Evolutionary conservation across 2,797 vertebrate genomes (phyloP).

Genomic region (Gorsachius magnificus): DNA sequence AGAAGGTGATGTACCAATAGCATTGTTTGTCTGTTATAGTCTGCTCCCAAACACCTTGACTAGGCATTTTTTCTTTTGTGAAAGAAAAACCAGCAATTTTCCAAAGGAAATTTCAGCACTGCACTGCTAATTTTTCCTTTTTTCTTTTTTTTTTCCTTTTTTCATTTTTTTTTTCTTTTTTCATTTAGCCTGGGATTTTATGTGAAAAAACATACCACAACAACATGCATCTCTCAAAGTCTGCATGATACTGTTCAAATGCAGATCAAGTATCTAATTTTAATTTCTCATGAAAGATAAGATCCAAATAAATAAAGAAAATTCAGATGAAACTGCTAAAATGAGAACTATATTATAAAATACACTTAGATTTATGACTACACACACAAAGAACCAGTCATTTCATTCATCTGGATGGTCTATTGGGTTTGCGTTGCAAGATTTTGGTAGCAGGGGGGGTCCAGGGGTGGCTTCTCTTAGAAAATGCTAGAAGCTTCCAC

Average conservation of each 20-base stretch:
- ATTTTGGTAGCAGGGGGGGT: background rate
- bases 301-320: background rate
- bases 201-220: background rate
- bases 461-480: too few relatives aligned
- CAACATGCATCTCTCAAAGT: background rate
- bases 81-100: background rate
- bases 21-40: background rate
- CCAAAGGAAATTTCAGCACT: background rate
- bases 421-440: background rate
- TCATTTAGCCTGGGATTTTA: background rate
- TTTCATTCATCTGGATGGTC: background rate
- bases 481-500: too few relatives aligned
- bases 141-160: background rate
- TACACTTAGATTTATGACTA: background rate
- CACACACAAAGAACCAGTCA: background rate
- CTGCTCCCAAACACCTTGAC: background rate
- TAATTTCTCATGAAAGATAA: background rate
- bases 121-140: accelerated
- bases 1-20: accelerated
- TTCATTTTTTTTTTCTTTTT: background rate
- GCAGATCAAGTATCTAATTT: background rate
- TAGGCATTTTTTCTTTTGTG: background rate
- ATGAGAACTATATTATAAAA: background rate
- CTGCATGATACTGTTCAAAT: background rate
- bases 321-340: background rate